These are phyloP conservation scores for Hydriomena furcata DNA, from an alignment of 2,888 invertebrate species.

Conservation along the genomic window DNA sequence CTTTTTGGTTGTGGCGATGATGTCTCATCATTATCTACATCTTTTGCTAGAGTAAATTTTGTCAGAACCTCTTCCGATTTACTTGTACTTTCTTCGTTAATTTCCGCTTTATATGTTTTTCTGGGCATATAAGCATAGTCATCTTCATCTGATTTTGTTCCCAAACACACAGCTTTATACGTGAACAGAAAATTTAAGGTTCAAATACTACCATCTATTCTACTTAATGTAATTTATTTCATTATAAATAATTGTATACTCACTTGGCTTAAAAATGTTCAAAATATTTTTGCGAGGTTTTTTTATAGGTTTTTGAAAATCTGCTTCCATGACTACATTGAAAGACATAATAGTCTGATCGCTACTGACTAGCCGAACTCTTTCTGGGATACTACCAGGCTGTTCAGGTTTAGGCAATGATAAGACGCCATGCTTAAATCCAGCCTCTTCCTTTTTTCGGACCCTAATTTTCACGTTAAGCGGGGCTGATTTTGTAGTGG, in stretches of 20 bases:
- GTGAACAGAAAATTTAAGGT: background rate
- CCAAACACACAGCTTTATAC: slow-evolving; percentile 55
- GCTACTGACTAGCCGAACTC: slow-evolving; percentile 58
- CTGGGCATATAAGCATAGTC: slow-evolving; percentile 48
- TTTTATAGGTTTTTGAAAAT: slow-evolving; percentile 43
- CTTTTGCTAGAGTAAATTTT: slow-evolving; percentile 45
- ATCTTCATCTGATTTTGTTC: slow-evolving; percentile 53
- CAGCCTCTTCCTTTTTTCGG: slow-evolving; percentile 53
- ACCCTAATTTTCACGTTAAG: slow-evolving; percentile 66
- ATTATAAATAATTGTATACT: slow-evolving; percentile 2
- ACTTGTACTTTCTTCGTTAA: slow-evolving; percentile 10
- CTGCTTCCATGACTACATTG: slow-evolving; percentile 60
- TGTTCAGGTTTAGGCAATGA: slow-evolving; percentile 47
- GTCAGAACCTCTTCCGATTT: slow-evolving; percentile 41
- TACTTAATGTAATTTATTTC: background rate
- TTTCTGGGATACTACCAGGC: slow-evolving; percentile 38
- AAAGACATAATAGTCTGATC: slow-evolving; percentile 73
- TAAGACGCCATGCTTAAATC: slow-evolving; percentile 42
- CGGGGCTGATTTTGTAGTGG: slow-evolving; percentile 47
- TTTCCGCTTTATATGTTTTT: slow-evolving; percentile 23
- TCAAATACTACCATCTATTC: background rate
- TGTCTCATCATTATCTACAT: slow-evolving; percentile 27
- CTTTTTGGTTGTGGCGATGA: slow-evolving; percentile 29
- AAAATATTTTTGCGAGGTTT: slow-evolving; percentile 52
- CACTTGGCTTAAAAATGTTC: slow-evolving; percentile 48